Percentiles rank a stretch among this genome's conserved stretches.
phyloP scores from a whole-genome alignment of 2,797 vertebrate species.

The Melanotaenia parkinsoni region DNA sequence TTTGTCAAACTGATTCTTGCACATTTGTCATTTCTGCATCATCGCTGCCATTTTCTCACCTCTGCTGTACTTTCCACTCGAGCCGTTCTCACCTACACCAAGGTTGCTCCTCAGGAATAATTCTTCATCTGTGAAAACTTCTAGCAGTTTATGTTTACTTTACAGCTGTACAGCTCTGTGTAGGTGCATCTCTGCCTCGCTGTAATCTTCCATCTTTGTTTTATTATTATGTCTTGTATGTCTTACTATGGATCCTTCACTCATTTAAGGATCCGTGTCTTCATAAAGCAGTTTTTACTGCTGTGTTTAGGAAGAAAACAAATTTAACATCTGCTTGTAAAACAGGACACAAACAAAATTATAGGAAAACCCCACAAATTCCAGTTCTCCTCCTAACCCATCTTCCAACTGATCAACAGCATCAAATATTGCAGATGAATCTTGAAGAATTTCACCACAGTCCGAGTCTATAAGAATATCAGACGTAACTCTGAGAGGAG shows the following conservation, averaged over 20 bases:
- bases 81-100: constrained; percentile 10
- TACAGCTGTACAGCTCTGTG: neutral
- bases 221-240: neutral
- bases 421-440: no score
- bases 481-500: no score
- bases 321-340: no score
- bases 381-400: no score
- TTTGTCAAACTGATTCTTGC: constrained; percentile 48
- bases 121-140: constrained; percentile 12
- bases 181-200: neutral
- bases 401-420: no score
- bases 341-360: no score
- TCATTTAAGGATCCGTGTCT: no score
- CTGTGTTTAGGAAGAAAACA: neutral
- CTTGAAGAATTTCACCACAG: no score
- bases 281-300: neutral
- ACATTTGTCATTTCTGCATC: constrained; percentile 46
- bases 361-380: no score
- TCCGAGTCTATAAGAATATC: no score
- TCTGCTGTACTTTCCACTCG: constrained; percentile 32
- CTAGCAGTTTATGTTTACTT: constrained; percentile 9
- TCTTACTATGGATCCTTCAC: neutral
- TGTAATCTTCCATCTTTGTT: neutral
- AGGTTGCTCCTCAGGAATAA: neutral
- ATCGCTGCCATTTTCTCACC: constrained; percentile 31